A percentile compares a stretch with the other conserved stretches of the same genome.
These are phyloP conservation scores for Malurus splendens DNA, from an alignment of 2,797 vertebrate species.

Conservation along the genomic window DNA sequence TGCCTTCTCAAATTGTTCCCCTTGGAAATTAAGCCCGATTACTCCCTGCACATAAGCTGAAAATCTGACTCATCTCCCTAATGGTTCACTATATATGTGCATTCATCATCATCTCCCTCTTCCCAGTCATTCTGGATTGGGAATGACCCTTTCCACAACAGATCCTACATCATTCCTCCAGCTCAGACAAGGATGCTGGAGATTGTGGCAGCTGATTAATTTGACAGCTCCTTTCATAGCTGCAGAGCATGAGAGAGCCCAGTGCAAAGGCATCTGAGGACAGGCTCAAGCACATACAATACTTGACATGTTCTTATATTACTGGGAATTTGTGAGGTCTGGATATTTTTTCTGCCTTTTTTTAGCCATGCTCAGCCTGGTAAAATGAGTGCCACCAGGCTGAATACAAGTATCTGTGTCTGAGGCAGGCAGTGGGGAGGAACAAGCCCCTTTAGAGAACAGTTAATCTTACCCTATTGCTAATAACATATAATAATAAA, in stretches of 20 bases:
- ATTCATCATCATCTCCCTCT: background rate
- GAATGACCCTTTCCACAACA: background rate
- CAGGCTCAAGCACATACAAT: background rate
- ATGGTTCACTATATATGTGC: background rate
- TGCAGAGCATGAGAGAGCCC: background rate
- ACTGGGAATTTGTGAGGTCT: background rate
- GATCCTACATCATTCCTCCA: background rate
- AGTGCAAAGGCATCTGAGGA: background rate
- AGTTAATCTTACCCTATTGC: background rate
- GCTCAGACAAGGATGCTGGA: background rate
- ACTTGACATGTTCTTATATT: background rate
- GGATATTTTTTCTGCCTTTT: background rate
- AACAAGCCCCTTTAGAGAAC: background rate
- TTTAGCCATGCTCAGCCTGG: fast-evolving
- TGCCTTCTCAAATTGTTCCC: background rate
- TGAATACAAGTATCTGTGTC: background rate
- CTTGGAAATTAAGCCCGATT: background rate
- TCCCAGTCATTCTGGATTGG: background rate
- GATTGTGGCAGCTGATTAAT: background rate
- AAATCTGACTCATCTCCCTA: background rate
- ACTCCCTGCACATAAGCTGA: background rate
- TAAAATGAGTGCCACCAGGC: background rate
- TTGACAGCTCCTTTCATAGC: background rate
- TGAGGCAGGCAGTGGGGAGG: background rate
- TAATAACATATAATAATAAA: background rate